phyloP scores from a whole-genome alignment of 2,797 vertebrate genomes.

The Urophycis tenuis region DNA sequence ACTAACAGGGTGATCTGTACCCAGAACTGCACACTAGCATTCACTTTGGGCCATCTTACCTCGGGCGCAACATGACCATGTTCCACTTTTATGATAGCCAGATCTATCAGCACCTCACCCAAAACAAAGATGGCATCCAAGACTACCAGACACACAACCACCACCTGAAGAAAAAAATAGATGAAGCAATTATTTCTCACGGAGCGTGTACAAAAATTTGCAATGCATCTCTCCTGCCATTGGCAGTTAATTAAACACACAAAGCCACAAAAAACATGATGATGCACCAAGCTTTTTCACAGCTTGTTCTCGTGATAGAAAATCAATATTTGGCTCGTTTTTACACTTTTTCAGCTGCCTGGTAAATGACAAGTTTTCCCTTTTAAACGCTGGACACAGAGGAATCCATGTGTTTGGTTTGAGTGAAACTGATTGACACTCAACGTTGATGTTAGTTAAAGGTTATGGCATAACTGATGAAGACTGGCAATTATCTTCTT shows the following conservation, averaged over 20 bases:
- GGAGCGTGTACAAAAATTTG: not conserved
- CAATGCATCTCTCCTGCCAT: not conserved
- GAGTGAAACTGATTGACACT: too few species aligned
- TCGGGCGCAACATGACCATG: slow-evolving; percentile 66
- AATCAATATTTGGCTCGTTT: not conserved
- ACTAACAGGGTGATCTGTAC: not conserved
- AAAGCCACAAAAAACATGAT: not conserved
- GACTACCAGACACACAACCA: slow-evolving; percentile 84
- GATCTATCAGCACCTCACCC: slow-evolving; percentile 84
- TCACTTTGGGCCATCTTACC: slow-evolving; percentile 60
- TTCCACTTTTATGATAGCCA: slow-evolving; percentile 75
- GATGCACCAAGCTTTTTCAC: not conserved
- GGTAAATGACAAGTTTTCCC: not conserved
- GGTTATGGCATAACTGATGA: not conserved
- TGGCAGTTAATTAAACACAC: not conserved
- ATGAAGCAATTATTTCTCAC: not conserved
- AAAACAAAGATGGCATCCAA: slow-evolving; percentile 89
- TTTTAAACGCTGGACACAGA: not conserved
- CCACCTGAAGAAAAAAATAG: slow-evolving; percentile 65
- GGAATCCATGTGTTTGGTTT: not conserved
- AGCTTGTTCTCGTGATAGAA: not conserved
- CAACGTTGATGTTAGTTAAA: not conserved
- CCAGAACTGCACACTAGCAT: not conserved
- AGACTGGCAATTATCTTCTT: not conserved
- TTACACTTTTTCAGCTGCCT: not conserved